Percentiles rank a stretch among this genome's conserved stretches.
Evolutionary conservation across 1,140 invertebrate genomes (phyloP).

Genomic region (Littorina saxatilis): DNA sequence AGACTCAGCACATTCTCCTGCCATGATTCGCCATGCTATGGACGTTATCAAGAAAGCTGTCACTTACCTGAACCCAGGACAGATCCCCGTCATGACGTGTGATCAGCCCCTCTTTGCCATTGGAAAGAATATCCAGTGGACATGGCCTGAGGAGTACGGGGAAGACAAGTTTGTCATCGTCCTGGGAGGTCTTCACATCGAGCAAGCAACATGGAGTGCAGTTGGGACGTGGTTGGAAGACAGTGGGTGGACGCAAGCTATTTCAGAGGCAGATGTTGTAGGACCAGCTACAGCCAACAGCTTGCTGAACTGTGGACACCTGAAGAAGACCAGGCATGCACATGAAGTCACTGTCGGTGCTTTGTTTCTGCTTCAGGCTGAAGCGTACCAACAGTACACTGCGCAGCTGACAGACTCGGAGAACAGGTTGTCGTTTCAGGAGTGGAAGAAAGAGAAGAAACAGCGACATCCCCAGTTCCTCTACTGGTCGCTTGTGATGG

Average conservation of each 20-base stretch:
- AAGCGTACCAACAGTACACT: neutral
- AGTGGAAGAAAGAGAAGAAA: neutral
- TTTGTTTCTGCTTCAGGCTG: neutral
- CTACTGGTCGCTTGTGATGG: neutral
- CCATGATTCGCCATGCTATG: slow-evolving; percentile 53
- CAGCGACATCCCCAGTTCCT: neutral
- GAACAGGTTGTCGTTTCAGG: neutral
- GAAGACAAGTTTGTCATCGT: neutral
- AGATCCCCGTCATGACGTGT: slow-evolving; percentile 49
- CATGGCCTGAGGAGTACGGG: slow-evolving; percentile 10
- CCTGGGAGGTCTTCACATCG: neutral
- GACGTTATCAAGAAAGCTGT: slow-evolving; percentile 42
- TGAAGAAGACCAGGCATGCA: neutral
- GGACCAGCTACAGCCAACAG: too few relatives aligned
- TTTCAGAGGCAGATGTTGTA: neutral
- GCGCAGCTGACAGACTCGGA: neutral
- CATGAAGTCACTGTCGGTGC: neutral
- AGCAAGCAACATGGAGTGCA: neutral
- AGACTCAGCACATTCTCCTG: slow-evolving; percentile 42
- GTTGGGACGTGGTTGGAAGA: neutral
- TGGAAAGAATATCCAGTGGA: slow-evolving; percentile 57
- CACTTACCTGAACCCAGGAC: slow-evolving; percentile 54
- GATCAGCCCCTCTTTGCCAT: slow-evolving; percentile 58
- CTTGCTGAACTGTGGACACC: too few relatives aligned
- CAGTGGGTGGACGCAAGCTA: too few relatives aligned